Percentiles rank a stretch among this genome's conserved stretches.
phyloP scores from a whole-genome alignment of 2,888 invertebrate genomes.

The Rhingia campestris region DNA sequence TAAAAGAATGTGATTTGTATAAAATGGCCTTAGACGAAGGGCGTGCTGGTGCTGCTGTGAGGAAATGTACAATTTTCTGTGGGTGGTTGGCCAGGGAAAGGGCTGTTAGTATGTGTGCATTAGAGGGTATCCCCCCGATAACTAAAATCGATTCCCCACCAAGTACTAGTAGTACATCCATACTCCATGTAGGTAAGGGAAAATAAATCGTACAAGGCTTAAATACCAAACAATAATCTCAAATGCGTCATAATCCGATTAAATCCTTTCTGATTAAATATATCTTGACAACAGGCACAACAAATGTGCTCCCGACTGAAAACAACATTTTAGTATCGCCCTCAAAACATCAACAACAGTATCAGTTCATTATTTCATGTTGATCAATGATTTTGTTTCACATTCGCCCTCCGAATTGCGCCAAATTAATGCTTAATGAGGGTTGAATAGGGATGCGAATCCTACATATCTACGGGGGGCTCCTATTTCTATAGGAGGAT shows the following conservation, averaged over 20 bases:
- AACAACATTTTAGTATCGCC: conserved; percentile 67
- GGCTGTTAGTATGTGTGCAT: background rate
- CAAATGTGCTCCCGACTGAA: conserved; percentile 69
- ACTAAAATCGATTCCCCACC: conserved; percentile 54
- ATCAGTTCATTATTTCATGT: conserved; percentile 72
- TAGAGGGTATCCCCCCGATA: conserved; percentile 15
- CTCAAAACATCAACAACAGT: conserved; percentile 72
- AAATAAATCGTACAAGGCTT: conserved; percentile 72
- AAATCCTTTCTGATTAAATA: conserved; percentile 73
- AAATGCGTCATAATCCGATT: conserved; percentile 73
- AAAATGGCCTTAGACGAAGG: conserved; percentile 69
- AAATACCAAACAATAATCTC: conserved; percentile 70
- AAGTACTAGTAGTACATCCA: background rate
- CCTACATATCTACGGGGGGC: background rate
- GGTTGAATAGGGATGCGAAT: conserved; percentile 43
- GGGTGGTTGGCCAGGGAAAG: background rate
- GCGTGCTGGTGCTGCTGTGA: conserved; percentile 55
- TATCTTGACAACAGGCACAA: conserved; percentile 73
- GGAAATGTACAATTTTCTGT: conserved; percentile 54
- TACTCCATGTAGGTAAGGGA: conserved; percentile 31
- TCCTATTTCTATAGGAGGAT: background rate
- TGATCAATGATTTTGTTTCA: conserved; percentile 71
- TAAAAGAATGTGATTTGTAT: conserved; percentile 51
- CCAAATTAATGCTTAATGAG: conserved; percentile 69
- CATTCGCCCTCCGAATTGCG: conserved; percentile 43